phyloP scores from a whole-genome alignment of 1,140 invertebrate genomes.

The Drosophila parabipectinata region DNA sequence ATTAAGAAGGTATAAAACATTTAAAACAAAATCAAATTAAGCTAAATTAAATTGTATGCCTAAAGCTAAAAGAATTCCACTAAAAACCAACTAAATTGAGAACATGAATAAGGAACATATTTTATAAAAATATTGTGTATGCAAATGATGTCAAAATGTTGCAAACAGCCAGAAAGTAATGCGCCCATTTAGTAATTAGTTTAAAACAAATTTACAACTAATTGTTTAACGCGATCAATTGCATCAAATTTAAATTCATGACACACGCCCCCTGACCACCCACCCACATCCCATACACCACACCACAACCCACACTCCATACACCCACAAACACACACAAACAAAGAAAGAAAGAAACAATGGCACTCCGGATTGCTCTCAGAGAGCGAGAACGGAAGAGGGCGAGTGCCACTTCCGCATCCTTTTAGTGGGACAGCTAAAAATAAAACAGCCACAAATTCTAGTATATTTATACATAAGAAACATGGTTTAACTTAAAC shows the following conservation, averaged over 20 bases:
- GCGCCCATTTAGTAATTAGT: conserved; percentile 78
- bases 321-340: conserved; percentile 18
- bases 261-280: not conserved
- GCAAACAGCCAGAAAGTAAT: conserved; percentile 71
- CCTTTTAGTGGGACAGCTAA: conserved; percentile 15
- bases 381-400: conserved; percentile 55
- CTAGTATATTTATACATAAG: conserved; percentile 65
- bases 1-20: conserved; percentile 30
- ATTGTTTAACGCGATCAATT: conserved; percentile 75
- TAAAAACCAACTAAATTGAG: conserved; percentile 59
- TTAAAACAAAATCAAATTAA: conserved; percentile 71
- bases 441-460: conserved; percentile 59
- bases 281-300: conserved; percentile 16
- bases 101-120: conserved; percentile 65
- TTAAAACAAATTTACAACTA: conserved; percentile 81
- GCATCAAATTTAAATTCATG: conserved; percentile 25
- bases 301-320: conserved; percentile 5
- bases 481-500: conserved; percentile 39
- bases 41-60: conserved; percentile 77
- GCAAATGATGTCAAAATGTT: conserved; percentile 82
- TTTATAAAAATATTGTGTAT: conserved; percentile 82
- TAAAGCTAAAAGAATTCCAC: conserved; percentile 54
- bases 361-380: conserved; percentile 64
- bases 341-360: not conserved
- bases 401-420: conserved; percentile 20